These are phyloP conservation scores for Nibea albiflora DNA, from an alignment of 2,113 vertebrate species.

Conservation along the genomic window DNA sequence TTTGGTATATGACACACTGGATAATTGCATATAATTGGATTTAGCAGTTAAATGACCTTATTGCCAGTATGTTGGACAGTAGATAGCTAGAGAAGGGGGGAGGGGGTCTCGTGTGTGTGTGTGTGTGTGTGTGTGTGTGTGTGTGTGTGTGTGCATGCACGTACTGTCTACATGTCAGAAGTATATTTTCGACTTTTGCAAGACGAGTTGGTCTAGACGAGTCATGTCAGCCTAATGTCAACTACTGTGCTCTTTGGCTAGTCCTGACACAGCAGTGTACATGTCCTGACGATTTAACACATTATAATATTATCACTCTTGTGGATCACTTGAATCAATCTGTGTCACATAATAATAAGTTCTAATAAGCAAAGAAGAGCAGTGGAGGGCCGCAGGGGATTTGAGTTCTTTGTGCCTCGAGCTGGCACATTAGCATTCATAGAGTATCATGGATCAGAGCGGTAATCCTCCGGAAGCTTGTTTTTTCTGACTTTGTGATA, in stretches of 20 bases:
- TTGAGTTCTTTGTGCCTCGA: slow-evolving; percentile 53
- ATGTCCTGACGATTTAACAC: slow-evolving; percentile 37
- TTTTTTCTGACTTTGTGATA: slow-evolving; percentile 55
- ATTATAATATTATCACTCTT: slow-evolving; percentile 53
- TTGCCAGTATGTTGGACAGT: slow-evolving; percentile 60
- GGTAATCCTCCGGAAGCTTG: slow-evolving; percentile 64
- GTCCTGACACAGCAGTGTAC: slow-evolving; percentile 20
- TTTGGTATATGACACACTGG: slow-evolving; percentile 48
- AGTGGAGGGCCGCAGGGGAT: slow-evolving; percentile 49
- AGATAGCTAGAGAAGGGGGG: neutral
- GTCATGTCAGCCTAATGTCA: slow-evolving; percentile 19
- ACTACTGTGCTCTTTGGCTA: slow-evolving; percentile 4
- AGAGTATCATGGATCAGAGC: slow-evolving; percentile 61
- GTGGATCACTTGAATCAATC: slow-evolving; percentile 52
- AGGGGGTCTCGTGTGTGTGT: too few species aligned
- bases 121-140: slow-evolving; percentile 35
- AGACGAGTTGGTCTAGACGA: slow-evolving; percentile 19
- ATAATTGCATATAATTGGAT: slow-evolving; percentile 79
- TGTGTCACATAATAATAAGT: slow-evolving; percentile 53
- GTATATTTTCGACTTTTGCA: slow-evolving; percentile 8
- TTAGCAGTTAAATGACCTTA: slow-evolving; percentile 72
- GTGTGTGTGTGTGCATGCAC: slow-evolving; percentile 5
- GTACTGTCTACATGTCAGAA: neutral
- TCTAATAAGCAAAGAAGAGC: slow-evolving; percentile 54
- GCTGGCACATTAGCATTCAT: slow-evolving; percentile 69